Evolutionary conservation across 2,888 invertebrate genomes (phyloP), one percentile per base, ranked within the genome.

Genomic region (Hyppa rectilinea): DNA sequence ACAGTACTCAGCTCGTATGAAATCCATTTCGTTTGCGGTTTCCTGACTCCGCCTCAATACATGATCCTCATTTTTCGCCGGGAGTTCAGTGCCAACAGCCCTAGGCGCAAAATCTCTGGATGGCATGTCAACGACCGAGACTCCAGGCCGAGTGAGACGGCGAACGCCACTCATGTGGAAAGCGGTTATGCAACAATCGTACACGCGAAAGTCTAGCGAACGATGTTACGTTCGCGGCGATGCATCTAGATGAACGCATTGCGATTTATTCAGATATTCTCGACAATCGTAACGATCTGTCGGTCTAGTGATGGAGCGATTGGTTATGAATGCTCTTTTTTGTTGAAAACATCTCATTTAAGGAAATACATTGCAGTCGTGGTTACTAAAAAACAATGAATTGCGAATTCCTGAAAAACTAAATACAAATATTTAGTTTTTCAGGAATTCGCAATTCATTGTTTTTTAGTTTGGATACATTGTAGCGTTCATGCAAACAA

Each of bases 111-210:
- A 91, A 92, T 91, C 90, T 91, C 89, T 89, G 92, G 91, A 90
- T 84, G 77, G 84, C 82, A 85, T 89, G 95, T 95, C 94, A 93
- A 91, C 90, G 95, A 94, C 95, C 95, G 92, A 88, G 87, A 90
- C 87, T 91, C 92, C 92, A 91, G 91, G 92, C 93, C 88, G 92
- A 91, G 91, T 84, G 92, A 89, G 93, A 92, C 86, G 87, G 88
- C 90, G 88, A 87, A 90, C 91, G 86, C 85, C 92, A 89, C 92
- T 94, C 94, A 87, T 89, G 94, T 94, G 94, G 94, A 94, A 95
- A 95, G 95, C 94, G 92, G 94, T 95, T 95, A 95, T 93, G 95
- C 93, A 95, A 95, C 92, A 90, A 88, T 87, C 87, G 90, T 87
- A 88, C 90, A 91, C 92, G 94, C 92, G 95, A 94, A 93, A 94